Percentiles rank a stretch among this genome's conserved stretches.
These are phyloP conservation scores for Rhagologus leucostigma DNA, from an alignment of 2,113 vertebrate genomes.

Conservation along the genomic window DNA sequence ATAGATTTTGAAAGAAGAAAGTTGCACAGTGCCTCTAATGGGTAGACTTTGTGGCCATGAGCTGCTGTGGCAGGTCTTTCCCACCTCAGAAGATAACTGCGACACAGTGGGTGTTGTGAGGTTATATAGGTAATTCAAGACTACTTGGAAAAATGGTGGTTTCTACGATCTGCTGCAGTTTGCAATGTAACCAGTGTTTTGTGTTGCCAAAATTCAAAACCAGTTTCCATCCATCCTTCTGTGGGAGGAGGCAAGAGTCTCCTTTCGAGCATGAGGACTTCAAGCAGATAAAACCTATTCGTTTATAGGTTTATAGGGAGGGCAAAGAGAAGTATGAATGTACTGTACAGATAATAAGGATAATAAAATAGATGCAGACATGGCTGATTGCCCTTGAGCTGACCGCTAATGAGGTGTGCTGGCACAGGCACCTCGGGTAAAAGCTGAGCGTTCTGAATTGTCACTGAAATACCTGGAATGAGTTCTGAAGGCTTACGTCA, in stretches of 20 bases:
- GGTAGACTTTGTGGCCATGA: not conserved
- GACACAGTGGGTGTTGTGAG: not conserved
- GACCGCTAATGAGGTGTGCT: not conserved
- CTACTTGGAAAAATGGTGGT: not conserved
- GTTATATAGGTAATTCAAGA: not conserved
- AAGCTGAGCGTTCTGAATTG: not conserved
- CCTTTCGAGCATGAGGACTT: not conserved
- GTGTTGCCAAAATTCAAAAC: not conserved
- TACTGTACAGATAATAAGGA: not conserved
- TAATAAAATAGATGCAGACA: not conserved
- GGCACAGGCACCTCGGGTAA: not conserved
- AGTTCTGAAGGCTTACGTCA: not conserved
- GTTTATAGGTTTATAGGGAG: not conserved
- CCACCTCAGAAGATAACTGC: not conserved
- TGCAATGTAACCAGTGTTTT: not conserved
- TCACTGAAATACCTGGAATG: not conserved
- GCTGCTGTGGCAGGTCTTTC: not conserved
- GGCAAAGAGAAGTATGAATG: not conserved
- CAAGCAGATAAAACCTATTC: not conserved
- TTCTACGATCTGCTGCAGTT: not conserved
- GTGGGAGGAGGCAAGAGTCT: not conserved
- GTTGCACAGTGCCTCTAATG: not conserved
- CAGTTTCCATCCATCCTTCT: not conserved
- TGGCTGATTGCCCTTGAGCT: not conserved
- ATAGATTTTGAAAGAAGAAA: not conserved